Evolutionary conservation across 2,797 vertebrate genomes (phyloP).

Genomic region (Apodemus agrarius): DNA sequence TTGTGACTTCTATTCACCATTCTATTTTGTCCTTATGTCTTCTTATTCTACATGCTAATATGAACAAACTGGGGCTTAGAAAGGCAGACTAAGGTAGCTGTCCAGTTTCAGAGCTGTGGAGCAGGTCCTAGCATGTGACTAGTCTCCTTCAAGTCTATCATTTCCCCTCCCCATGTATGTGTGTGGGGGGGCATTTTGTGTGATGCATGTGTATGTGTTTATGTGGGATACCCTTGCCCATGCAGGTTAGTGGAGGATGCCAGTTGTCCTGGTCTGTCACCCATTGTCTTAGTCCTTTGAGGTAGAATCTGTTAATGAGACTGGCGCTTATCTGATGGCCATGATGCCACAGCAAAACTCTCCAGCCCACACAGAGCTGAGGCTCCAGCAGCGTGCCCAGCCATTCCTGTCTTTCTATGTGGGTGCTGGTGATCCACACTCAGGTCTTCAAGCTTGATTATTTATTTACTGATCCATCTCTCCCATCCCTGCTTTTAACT

Average conservation of each 20-base stretch:
- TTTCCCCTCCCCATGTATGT: background rate
- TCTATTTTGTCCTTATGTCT: background rate
- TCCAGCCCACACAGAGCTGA: background rate
- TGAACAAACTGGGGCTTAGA: background rate
- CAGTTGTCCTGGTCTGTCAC: background rate
- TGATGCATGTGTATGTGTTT: background rate
- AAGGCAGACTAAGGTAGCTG: background rate
- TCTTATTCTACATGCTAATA: background rate
- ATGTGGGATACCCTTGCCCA: background rate
- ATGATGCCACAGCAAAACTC: too few relatives aligned
- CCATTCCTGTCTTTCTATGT: background rate
- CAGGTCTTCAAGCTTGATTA: background rate
- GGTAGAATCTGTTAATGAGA: background rate
- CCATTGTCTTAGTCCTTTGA: background rate
- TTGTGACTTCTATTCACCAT: too few relatives aligned
- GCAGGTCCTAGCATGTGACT: background rate
- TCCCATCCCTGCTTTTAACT: too few relatives aligned
- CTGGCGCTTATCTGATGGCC: background rate
- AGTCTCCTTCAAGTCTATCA: background rate
- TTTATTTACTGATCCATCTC: background rate
- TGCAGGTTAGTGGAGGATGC: background rate
- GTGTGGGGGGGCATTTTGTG: background rate
- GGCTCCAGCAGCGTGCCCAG: background rate
- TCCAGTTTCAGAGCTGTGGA: background rate
- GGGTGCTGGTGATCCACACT: background rate